A percentile compares a stretch with the other conserved stretches of the same genome.
Evolutionary conservation across 2,113 vertebrate species (phyloP).

Genomic region (Asarcornis scutulata): DNA sequence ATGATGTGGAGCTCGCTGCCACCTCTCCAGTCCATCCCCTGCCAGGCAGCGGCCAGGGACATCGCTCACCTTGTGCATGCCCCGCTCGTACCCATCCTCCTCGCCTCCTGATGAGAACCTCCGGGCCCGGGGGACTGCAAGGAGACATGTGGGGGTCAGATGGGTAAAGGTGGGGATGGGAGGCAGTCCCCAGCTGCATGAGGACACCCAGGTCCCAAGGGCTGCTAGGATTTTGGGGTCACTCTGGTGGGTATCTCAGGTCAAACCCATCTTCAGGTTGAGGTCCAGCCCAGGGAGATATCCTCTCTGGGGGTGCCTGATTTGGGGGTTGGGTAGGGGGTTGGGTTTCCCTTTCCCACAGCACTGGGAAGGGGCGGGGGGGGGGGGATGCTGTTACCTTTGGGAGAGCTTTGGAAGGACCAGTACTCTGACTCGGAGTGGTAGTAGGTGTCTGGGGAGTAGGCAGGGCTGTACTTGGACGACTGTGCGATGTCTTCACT

Average conservation of each 20-base stretch:
- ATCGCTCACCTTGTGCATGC: constrained; percentile 83
- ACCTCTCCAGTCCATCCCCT: neutral
- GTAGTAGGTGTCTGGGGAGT: constrained; percentile 90
- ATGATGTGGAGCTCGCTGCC: neutral
- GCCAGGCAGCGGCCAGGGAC: neutral
- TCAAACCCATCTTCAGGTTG: neutral
- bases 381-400: constrained; percentile 76
- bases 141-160: neutral
- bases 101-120: constrained; percentile 87
- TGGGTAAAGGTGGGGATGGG: neutral
- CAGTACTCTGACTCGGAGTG: constrained; percentile 90
- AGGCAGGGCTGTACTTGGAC: constrained; percentile 89
- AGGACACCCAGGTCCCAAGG: neutral
- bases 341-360: neutral
- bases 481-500: constrained; percentile 94
- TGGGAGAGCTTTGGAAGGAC: constrained; percentile 90
- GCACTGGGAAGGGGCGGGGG: rapidly evolving
- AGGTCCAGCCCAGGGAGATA: rapidly evolving
- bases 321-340: neutral
- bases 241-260: neutral
- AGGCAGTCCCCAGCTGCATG: neutral
- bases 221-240: neutral
- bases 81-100: constrained; percentile 84
- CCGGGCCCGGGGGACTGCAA: constrained; percentile 80
- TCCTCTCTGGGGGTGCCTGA: neutral